Percentiles rank a stretch among this genome's conserved stretches.
Evolutionary conservation across 2,113 vertebrate species (phyloP).

Genomic region (Benitochromis conjunctus): DNA sequence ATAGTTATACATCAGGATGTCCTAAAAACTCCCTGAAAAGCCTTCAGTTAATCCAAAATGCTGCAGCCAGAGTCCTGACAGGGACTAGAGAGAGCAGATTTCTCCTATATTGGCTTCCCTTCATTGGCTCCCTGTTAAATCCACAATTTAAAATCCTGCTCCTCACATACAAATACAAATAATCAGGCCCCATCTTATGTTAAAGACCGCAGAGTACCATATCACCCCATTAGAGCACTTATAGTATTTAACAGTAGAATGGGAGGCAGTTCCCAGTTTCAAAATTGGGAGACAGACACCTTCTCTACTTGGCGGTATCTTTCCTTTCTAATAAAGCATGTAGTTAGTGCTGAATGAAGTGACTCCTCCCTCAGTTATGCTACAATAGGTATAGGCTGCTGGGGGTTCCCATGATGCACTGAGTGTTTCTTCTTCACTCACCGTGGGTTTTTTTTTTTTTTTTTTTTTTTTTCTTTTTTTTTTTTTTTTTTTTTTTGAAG

Average conservation of each 20-base stretch:
- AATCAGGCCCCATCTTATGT: background rate
- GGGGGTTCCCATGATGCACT: background rate
- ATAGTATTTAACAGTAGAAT: background rate
- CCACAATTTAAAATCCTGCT: background rate
- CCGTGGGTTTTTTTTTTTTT: background rate
- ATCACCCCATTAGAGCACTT: background rate
- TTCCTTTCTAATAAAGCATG: background rate
- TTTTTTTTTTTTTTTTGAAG: no score
- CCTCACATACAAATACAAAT: background rate
- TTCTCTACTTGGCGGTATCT: background rate
- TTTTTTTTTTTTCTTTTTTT: no score
- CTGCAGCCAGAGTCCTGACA: background rate
- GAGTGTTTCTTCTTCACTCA: background rate
- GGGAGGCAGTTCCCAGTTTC: background rate
- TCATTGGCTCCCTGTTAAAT: accelerated
- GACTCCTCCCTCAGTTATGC: background rate
- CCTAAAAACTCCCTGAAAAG: accelerated
- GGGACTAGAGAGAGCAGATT: background rate
- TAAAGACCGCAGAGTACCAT: background rate
- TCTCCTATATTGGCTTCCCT: background rate
- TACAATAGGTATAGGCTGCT: background rate
- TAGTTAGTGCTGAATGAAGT: background rate
- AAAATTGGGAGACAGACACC: background rate
- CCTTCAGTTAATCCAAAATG: background rate
- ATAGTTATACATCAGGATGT: background rate